phyloP scores from a whole-genome alignment of 2,888 invertebrate genomes.

The Geotrupes spiniger region DNA sequence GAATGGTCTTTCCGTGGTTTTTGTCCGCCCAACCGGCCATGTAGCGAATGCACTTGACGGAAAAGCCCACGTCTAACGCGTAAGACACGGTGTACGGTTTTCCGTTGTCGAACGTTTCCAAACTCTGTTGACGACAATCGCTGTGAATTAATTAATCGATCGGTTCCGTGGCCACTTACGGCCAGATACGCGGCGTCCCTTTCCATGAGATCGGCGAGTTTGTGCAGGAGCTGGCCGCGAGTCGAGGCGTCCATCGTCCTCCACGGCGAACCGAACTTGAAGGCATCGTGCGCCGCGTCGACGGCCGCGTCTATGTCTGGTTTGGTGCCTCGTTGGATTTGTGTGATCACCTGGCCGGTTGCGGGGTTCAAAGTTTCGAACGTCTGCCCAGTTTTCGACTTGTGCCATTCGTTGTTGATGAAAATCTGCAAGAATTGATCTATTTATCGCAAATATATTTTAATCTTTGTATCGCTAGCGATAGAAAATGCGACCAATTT shows the following conservation, averaged over 20 bases:
- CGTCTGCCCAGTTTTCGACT: conserved; percentile 81
- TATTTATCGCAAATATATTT: not conserved
- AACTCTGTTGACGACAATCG: conserved; percentile 63
- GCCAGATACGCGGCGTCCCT: conserved; percentile 76
- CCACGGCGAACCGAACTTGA: conserved; percentile 75
- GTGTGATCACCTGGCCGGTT: conserved; percentile 73
- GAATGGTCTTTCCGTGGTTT: conserved; percentile 69
- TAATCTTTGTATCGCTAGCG: no score
- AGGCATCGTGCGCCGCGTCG: conserved; percentile 74
- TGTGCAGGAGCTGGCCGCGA: conserved; percentile 74
- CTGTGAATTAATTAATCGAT: no score
- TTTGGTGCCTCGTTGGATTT: conserved; percentile 74
- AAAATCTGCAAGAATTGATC: conserved; percentile 73
- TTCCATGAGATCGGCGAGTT: conserved; percentile 80
- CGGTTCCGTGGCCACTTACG: no score
- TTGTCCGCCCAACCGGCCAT: conserved; percentile 95
- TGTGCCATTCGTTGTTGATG: conserved; percentile 96
- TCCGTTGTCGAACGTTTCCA: conserved; percentile 95
- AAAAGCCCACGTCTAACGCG: conserved; percentile 62
- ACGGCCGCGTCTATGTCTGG: conserved; percentile 80
- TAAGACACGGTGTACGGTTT: conserved; percentile 79
- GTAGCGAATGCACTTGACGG: conserved; percentile 70
- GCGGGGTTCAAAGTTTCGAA: conserved; percentile 85
- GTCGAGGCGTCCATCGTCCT: conserved; percentile 84
- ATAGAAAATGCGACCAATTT: not conserved